Evolutionary conservation across 2,888 invertebrate genomes (phyloP).

Genomic region (Aelia acuminata): DNA sequence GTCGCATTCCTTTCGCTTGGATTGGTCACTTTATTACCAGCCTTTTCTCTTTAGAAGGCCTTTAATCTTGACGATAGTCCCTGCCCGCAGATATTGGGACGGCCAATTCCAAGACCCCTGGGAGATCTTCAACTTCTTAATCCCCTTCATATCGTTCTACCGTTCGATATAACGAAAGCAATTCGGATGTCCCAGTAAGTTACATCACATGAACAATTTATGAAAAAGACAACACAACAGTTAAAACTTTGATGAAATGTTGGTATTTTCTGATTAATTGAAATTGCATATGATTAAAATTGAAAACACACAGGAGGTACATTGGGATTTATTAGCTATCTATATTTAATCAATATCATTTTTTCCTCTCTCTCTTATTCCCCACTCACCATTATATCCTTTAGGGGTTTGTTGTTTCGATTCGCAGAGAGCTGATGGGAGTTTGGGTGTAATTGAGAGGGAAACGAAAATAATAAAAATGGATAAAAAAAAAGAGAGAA

Average conservation of each 20-base stretch:
- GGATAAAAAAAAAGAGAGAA: background rate
- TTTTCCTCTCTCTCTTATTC: background rate
- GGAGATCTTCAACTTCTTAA: background rate
- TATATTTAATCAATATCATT: background rate
- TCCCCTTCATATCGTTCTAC: background rate
- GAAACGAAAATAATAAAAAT: constrained; percentile 17
- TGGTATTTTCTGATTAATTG: background rate
- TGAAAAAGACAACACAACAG: no score
- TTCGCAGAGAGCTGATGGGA: background rate
- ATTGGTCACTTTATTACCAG: constrained; percentile 58
- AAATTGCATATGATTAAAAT: background rate
- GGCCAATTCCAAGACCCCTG: background rate
- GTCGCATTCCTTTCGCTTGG: constrained; percentile 56
- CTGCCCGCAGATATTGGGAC: background rate
- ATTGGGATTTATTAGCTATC: background rate
- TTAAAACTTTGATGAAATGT: no score
- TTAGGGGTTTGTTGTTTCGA: background rate
- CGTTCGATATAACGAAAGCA: no score
- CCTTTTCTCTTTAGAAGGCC: constrained; percentile 55
- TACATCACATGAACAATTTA: no score
- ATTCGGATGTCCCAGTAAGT: no score
- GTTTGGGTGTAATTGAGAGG: constrained; percentile 6
- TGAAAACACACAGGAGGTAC: background rate
- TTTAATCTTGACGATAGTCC: constrained; percentile 13
- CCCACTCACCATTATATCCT: background rate